A percentile compares a stretch with the other conserved stretches of the same genome.
Evolutionary conservation across 2,888 invertebrate species (phyloP).

Genomic region (Thecophora atra): DNA sequence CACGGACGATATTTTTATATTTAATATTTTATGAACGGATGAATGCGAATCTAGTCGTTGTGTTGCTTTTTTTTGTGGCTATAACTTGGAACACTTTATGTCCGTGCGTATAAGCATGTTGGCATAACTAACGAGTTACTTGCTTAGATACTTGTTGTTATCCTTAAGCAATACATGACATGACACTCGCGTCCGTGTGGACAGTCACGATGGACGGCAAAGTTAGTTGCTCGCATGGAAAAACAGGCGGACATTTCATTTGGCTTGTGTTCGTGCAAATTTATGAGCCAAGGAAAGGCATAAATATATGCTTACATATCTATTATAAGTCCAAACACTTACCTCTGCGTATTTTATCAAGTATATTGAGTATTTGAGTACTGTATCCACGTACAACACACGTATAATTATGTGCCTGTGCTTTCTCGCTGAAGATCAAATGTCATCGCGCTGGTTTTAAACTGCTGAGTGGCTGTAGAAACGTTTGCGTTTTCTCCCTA

Average conservation of each 20-base stretch:
- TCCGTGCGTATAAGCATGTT: constrained; percentile 13
- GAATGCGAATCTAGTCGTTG: neutral
- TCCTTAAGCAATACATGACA: constrained; percentile 21
- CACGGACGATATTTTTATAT: neutral
- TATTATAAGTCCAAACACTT: neutral
- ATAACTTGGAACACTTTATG: constrained; percentile 23
- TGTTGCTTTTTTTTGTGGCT: constrained; percentile 1
- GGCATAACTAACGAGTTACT: constrained; percentile 11
- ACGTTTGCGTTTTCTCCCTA: constrained; percentile 11
- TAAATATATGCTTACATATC: constrained; percentile 6
- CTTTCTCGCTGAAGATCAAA: constrained; percentile 22
- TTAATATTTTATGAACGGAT: constrained; percentile 23
- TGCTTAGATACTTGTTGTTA: constrained; percentile 19
- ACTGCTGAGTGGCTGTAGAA: constrained; percentile 1
- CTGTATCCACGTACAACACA: neutral
- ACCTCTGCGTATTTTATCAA: neutral
- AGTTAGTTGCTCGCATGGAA: neutral
- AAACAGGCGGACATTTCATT: neutral
- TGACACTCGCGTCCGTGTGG: constrained; percentile 16
- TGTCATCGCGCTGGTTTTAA: constrained; percentile 11
- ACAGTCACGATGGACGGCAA: neutral
- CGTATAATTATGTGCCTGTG: neutral
- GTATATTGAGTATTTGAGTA: neutral
- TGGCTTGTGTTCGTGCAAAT: constrained; percentile 14
- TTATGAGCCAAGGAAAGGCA: constrained; percentile 13